Evolutionary conservation across 1,140 invertebrate genomes (phyloP).

Genomic region (Littorina saxatilis): DNA sequence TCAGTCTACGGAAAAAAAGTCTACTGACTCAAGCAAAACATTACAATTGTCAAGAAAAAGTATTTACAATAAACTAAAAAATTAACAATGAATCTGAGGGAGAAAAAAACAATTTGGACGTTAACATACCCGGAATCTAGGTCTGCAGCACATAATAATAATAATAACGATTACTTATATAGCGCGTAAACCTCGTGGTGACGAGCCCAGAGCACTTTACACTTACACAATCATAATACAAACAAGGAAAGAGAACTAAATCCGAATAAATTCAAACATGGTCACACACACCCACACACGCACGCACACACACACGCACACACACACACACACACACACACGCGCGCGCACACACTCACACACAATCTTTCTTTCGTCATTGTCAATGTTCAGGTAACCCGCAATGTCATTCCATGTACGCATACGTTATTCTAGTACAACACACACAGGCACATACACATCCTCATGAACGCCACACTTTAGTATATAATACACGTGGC

Average conservation of each 20-base stretch:
- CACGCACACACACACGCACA: not conserved
- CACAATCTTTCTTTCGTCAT: not conserved
- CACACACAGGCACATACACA: not conserved
- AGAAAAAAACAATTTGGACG: not conserved
- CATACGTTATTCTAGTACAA: not conserved
- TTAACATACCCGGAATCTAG: too few species aligned
- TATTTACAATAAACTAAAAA: too few species aligned
- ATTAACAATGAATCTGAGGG: too few species aligned
- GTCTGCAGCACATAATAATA: not conserved
- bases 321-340: not conserved
- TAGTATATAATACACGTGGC: not conserved
- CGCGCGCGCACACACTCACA: not conserved
- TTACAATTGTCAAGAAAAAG: too few species aligned
- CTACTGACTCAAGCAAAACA: too few species aligned
- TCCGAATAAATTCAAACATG: not conserved
- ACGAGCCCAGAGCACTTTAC: not conserved
- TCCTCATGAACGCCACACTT: not conserved
- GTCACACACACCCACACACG: not conserved
- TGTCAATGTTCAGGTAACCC: not conserved
- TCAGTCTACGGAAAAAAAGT: too few species aligned
- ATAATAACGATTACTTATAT: too few species aligned
- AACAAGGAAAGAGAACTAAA: not conserved
- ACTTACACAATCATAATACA: not conserved
- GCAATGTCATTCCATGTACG: not conserved
- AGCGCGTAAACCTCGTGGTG: too few species aligned